Base-by-base conservation (phyloP, 2,888 invertebrate genomes). In the Caenorhabditis sp. region DNA sequence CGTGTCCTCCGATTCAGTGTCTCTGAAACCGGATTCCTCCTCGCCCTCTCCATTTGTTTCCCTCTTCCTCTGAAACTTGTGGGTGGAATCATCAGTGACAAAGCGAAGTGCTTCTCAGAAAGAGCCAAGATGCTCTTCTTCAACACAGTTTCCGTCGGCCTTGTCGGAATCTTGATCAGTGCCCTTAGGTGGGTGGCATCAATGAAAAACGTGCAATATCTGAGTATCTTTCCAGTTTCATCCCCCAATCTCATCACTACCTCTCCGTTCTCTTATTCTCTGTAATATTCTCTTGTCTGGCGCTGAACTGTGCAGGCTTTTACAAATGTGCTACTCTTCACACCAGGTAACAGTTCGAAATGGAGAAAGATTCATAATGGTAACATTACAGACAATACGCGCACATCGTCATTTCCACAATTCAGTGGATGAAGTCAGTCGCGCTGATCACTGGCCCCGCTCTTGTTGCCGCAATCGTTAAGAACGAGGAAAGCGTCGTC, bases 361-460 rank as follows among this genome's bases (percentile, higher is more conserved):
- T n/a, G n/a, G n/a, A n/a, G n/a, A n/a, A n/a, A n/a, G n/a, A n/a
- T n/a, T n/a, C n/a, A n/a, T n/a, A 15, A 1, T 13, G 9, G 2
- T 22, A 37, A 15, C 7, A 5, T 55, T 70, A 30, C 39, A 81
- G 82, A 68, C 84, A 84, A 52, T 84, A 80, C 53, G 82, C 82
- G 5, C 84, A 84, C 32, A 80, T 86, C 52, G 83, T 86, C 17
- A 80, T 86, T 7, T 83, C 86, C 0, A 81, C 78, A 39, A 82
- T 84, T 45, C 86, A 86, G 55, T 85, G 85, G 79, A 83, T 85
- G 77, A 86, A 86, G 62, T 86, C 85, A 56, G 73, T 86, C n/a
- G 81, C 85, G 2, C 63, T 86, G 32, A 84, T 86, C 41, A 76
- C 76, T n/a, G 85, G 84, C 8, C 86, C 86, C 8, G 81, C 82